phyloP scores from a whole-genome alignment of 2,113 vertebrate genomes.

The Xiphophorus couchianus region DNA sequence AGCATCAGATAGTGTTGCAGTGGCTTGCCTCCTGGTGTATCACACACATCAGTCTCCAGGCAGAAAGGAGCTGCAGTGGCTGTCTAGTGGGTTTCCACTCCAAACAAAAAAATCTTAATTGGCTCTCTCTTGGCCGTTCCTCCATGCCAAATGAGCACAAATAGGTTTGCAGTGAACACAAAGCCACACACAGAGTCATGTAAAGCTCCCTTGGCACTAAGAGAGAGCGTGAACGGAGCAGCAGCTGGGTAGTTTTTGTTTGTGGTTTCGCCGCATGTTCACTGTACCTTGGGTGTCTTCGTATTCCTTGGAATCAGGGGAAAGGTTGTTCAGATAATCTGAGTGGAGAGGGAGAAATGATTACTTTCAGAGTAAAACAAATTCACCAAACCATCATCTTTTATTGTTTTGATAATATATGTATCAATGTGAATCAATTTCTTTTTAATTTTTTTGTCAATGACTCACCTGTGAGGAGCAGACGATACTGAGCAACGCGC shows the following conservation, averaged over 20 bases:
- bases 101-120: conserved; percentile 57
- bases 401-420: neutral
- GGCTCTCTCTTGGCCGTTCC: conserved; percentile 50
- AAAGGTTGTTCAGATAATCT: conserved; percentile 99
- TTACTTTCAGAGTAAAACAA: neutral
- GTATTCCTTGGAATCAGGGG: conserved; percentile 93
- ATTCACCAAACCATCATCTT: no score
- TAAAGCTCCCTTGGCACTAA: conserved; percentile 32
- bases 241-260: conserved; percentile 5
- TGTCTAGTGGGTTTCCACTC: conserved; percentile 27
- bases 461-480: conserved; percentile 92
- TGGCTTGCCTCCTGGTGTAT: conserved; percentile 54
- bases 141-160: conserved; percentile 49
- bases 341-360: conserved; percentile 42
- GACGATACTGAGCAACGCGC: conserved; percentile 91
- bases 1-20: conserved; percentile 40
- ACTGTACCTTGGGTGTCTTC: conserved; percentile 91
- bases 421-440: neutral
- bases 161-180: conserved; percentile 31
- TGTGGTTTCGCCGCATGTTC: conserved; percentile 12
- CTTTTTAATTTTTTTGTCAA: neutral
- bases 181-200: conserved; percentile 24
- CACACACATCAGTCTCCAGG: conserved; percentile 40
- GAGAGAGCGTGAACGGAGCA: neutral
- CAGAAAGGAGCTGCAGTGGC: conserved; percentile 29